A percentile compares a stretch with the other conserved stretches of the same genome.
Conservation (phyloP, 2,113 vertebrate genomes). For the Clupea harengus region DNA sequence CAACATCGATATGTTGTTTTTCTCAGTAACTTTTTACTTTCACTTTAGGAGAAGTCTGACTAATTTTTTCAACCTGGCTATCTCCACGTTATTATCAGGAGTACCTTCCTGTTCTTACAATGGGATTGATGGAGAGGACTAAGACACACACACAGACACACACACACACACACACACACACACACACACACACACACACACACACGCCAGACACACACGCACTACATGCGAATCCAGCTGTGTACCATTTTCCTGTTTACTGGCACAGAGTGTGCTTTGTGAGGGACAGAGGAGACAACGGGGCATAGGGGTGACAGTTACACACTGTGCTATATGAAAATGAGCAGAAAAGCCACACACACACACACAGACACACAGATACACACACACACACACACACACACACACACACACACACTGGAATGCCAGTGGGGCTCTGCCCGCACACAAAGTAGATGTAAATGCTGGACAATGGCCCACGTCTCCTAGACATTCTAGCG, state of each 20-base stretch:
- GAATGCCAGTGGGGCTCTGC: not conserved
- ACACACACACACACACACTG: conserved; percentile 16
- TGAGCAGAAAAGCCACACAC: conserved; percentile 42
- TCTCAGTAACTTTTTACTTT: not conserved
- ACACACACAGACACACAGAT: not conserved
- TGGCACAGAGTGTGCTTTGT: conserved; percentile 67
- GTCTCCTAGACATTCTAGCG: not conserved
- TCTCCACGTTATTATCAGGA: not conserved
- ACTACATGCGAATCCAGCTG: conserved; percentile 25
- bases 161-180: conserved; percentile 18
- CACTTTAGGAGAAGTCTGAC: too few relatives aligned
- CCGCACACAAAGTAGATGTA: conserved; percentile 42
- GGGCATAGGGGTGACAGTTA: conserved; percentile 55
- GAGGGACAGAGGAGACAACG: conserved; percentile 43
- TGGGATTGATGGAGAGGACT: not conserved
- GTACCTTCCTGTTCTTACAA: not conserved
- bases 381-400: not conserved
- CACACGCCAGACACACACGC: conserved; percentile 14
- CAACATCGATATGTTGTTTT: not conserved
- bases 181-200: conserved; percentile 20
- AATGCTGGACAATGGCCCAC: conserved; percentile 32
- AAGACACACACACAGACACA: conserved; percentile 23
- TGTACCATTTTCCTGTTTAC: conserved; percentile 43
- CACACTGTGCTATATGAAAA: conserved; percentile 60
- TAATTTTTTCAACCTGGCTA: not conserved